Percentiles rank a stretch among this genome's conserved stretches.
phyloP scores from a whole-genome alignment of 2,113 vertebrate species.

The Dermatemys mawii region DNA sequence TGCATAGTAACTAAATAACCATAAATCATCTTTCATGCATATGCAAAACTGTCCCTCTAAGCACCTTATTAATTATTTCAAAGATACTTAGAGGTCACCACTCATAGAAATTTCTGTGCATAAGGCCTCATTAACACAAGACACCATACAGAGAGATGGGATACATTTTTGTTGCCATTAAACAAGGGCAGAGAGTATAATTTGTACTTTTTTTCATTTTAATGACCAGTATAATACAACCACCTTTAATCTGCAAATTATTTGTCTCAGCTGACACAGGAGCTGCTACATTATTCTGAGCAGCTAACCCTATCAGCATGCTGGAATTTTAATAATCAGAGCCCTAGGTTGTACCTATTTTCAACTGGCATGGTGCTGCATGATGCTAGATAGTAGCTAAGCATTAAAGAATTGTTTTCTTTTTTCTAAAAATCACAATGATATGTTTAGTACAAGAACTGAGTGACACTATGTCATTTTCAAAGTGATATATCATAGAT shows the following conservation, averaged over 20 bases:
- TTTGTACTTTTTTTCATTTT: constrained; percentile 28
- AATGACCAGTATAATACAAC: constrained; percentile 33
- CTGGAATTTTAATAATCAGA: neutral
- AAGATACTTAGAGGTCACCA: constrained; percentile 80
- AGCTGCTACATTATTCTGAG: neutral
- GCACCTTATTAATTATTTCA: constrained; percentile 83
- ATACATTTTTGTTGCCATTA: constrained; percentile 63
- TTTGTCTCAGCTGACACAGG: neutral
- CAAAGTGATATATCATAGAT: constrained; percentile 1
- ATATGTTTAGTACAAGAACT: constrained; percentile 14
- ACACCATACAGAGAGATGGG: constrained; percentile 50
- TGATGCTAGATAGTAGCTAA: constrained; percentile 15
- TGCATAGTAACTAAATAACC: constrained; percentile 68
- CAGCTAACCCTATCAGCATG: constrained; percentile 28
- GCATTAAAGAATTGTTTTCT: neutral
- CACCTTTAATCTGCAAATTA: neutral
- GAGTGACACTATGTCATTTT: neutral
- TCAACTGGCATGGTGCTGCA: neutral
- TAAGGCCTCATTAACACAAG: constrained; percentile 77
- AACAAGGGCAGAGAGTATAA: constrained; percentile 59
- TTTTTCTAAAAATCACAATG: constrained; percentile 26
- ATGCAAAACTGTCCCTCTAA: constrained; percentile 76
- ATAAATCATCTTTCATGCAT: constrained; percentile 72
- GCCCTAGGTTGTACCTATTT: neutral
- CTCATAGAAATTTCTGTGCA: constrained; percentile 73